These are phyloP conservation scores for Brachyalestes nurse DNA, from an alignment of 2,797 vertebrate genomes.

Conservation along the genomic window DNA sequence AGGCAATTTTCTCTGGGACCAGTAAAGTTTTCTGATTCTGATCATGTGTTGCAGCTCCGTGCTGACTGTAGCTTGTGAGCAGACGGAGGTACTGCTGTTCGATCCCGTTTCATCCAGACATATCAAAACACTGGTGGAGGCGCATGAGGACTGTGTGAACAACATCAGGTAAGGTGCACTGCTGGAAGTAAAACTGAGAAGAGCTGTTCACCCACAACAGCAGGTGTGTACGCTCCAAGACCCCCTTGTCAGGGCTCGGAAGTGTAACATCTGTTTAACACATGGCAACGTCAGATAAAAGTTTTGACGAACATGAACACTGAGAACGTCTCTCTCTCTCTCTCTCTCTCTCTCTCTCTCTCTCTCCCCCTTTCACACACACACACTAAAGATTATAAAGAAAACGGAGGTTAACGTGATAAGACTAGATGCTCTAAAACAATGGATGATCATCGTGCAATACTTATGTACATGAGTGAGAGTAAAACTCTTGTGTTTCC, in stretches of 20 bases:
- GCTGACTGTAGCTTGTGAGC: slow-evolving; percentile 95
- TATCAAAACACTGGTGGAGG: slow-evolving; percentile 96
- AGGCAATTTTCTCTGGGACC: too few relatives aligned
- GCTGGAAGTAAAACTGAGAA: neutral
- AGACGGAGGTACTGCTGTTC: slow-evolving; percentile 96
- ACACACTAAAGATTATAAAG: neutral
- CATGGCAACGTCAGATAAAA: neutral
- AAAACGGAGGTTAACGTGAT: too few relatives aligned
- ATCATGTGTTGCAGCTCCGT: slow-evolving; percentile 82
- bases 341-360: neutral
- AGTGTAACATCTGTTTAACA: neutral
- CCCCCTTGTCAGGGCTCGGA: neutral
- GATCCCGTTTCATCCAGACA: slow-evolving; percentile 96
- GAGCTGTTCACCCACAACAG: neutral
- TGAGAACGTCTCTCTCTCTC: neutral
- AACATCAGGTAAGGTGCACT: slow-evolving; percentile 89
- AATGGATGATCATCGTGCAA: neutral
- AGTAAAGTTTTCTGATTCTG: too few relatives aligned
- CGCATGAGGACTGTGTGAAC: slow-evolving; percentile 98
- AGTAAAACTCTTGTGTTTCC: neutral
- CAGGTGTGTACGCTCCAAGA: neutral
- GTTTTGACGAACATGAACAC: neutral
- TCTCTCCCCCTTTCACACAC: too few relatives aligned
- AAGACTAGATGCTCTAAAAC: neutral
- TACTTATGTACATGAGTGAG: neutral